Evolutionary conservation across 2,113 vertebrate genomes (phyloP), one percentile per base, ranked within the genome.

Genomic region (Lepisosteus oculatus): DNA sequence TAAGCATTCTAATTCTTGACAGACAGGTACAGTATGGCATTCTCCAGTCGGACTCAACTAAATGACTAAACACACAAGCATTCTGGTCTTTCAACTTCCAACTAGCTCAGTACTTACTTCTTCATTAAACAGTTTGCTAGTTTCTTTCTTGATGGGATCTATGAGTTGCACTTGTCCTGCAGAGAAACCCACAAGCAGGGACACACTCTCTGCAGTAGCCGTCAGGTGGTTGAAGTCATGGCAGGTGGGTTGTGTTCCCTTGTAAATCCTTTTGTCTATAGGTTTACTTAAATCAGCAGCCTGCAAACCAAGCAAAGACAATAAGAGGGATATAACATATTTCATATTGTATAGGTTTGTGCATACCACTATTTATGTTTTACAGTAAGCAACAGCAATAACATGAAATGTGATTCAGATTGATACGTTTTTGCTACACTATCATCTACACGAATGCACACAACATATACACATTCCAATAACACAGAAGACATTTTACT

Each of bases 111-210:
- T 43, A 94, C 96, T 91, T 89, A 99, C 97, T 93, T 99, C 97
- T 87, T 99, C 97, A 81, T 99, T 99, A 93, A 99, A 99, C 85
- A 99, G 91, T 86, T 99, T 99, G 94, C 97, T 99, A 85, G 97
- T 99, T 91, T 99, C 97, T 93, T 99, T 99, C 93, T 99, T 99
- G 89, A 99, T 97, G 61, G 97, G 97, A 84, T 99, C 97, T 87
- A 99, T 99, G 83, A 99, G 97, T 82, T 99, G 97, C 84, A 99
- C 97, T 91, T 99, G 97, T 76, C 97, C 97, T 15, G 97, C 97
- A 11, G 97, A 99, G 91, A 99, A 99, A 81, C 97, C 97, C 87
- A 99, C 97, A 77, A 99, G 94, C 81, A 99, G 93, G 77, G 95
- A 99, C 42, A 99, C 97, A 41, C 97, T 99, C 87, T 99, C 97